Evolutionary conservation across 2,888 invertebrate species (phyloP).

Genomic region (Ecliptopera silaceata): DNA sequence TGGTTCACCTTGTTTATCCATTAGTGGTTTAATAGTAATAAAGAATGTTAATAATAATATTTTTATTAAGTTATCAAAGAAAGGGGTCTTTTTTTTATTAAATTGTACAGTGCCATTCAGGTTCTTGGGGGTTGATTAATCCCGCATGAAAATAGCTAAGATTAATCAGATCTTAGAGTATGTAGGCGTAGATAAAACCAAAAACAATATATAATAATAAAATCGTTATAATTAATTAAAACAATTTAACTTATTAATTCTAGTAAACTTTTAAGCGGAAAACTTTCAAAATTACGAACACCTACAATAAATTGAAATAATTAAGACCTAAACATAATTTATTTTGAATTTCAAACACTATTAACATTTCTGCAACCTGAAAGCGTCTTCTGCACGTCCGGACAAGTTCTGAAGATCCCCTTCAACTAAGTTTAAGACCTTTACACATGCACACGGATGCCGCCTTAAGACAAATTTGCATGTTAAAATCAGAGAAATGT

Average conservation of each 20-base stretch:
- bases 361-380: slow-evolving; percentile 9
- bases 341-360: slow-evolving; percentile 5
- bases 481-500: too few species aligned
- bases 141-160: slow-evolving; percentile 17
- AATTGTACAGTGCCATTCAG: neutral
- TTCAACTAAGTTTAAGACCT: slow-evolving; percentile 6
- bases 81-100: slow-evolving; percentile 18
- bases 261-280: too few species aligned
- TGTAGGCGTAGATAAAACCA: too few species aligned
- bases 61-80: slow-evolving; percentile 35
- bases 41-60: slow-evolving; percentile 12
- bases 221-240: too few species aligned
- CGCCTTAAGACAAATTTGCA: neutral
- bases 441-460: neutral
- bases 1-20: slow-evolving; percentile 40
- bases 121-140: slow-evolving; percentile 18
- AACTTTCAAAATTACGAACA: too few species aligned
- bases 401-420: slow-evolving; percentile 16
- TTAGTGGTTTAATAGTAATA: slow-evolving; percentile 28
- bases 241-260: too few species aligned
- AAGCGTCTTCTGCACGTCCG: slow-evolving; percentile 8
- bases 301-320: too few species aligned
- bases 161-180: too few species aligned
- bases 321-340: too few species aligned
- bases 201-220: too few species aligned